Conservation (phyloP, 2,113 vertebrate species). For the Podocnemis expansa region DNA sequence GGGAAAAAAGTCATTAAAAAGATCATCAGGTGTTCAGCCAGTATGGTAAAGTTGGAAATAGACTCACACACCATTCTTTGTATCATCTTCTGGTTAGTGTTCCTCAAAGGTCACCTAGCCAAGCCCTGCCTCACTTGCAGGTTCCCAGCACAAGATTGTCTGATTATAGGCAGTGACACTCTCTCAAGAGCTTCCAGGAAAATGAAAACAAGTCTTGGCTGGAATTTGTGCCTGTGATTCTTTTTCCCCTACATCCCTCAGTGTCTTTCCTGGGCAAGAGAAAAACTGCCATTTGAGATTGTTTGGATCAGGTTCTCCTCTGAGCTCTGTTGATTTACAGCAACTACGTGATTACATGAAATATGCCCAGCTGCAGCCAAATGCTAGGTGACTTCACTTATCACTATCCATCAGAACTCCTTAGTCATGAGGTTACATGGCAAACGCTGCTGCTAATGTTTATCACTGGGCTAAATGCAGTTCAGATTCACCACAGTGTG, state of each 20-base stretch:
- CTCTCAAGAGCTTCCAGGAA: background rate
- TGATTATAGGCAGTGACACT: background rate
- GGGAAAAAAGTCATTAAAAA: background rate
- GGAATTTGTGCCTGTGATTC: background rate
- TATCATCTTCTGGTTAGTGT: background rate
- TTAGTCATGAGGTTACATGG: background rate
- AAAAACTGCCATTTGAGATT: background rate
- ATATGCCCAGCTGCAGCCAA: background rate
- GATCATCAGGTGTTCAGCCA: background rate
- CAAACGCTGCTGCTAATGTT: background rate
- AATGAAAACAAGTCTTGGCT: background rate
- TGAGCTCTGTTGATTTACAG: background rate
- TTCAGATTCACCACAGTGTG: accelerated
- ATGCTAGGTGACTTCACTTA: background rate
- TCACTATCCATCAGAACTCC: background rate
- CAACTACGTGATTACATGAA: accelerated
- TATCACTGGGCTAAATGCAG: background rate
- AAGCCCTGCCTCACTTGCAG: background rate
- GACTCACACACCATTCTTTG: background rate
- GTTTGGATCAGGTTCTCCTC: background rate
- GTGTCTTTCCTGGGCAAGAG: background rate
- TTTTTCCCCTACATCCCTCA: background rate
- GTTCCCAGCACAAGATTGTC: accelerated
- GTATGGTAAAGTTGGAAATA: accelerated
- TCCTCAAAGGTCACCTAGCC: no score